Base-by-base conservation (phyloP, 2,888 invertebrate genomes). In the Eristalis tenax region DNA sequence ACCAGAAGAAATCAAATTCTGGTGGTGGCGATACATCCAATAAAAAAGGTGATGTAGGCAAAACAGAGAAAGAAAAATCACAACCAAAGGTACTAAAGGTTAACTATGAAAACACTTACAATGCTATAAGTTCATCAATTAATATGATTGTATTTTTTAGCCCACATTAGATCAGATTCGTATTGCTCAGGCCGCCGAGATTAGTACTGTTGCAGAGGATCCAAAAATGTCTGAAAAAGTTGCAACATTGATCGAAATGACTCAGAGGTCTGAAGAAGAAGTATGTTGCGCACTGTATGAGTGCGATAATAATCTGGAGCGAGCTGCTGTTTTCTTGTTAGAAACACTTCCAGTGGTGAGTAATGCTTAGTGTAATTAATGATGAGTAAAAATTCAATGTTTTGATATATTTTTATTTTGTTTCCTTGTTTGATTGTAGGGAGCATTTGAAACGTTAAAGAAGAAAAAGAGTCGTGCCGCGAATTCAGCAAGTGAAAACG, bases 261-360 rank as follows among this genome's bases (percentile, higher is more conserved):
- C 98, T 77, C 96, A 97, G 90, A 96, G 97, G 91, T 95, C 97
- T 74, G 97, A 97, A 92, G 98, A 98, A 92, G 97, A 98, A 93
- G 98, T 97, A 76, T 96, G 97, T 91, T 96, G 97, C 92, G 98
- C 98, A 84, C 95, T 99, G 80, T 97, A 98, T 93, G 98, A 99
- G 94, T 96, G 97, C 91, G 97, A 98, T 94, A 96, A 97, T 93
- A 98, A 99, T 94, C 94, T 97, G 92, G 96, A 96, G 90, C 95
- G 95, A 91, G 98, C 93, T 78, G 93, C 92, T 88, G 92, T 91
- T 89, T 93, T 93, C 90, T 91, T 93, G 74, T 90, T 93, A 66
- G 93, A 93, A 89, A 91, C 91, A 88, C 90, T 93, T 89, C 93
- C 93, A 90, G 92, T 93, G 90, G 93, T 92, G 81, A 89, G 90